Percentiles rank a stretch among this genome's conserved stretches.
phyloP scores from a whole-genome alignment of 2,113 vertebrate species.

The Gopherus flavomarginatus region DNA sequence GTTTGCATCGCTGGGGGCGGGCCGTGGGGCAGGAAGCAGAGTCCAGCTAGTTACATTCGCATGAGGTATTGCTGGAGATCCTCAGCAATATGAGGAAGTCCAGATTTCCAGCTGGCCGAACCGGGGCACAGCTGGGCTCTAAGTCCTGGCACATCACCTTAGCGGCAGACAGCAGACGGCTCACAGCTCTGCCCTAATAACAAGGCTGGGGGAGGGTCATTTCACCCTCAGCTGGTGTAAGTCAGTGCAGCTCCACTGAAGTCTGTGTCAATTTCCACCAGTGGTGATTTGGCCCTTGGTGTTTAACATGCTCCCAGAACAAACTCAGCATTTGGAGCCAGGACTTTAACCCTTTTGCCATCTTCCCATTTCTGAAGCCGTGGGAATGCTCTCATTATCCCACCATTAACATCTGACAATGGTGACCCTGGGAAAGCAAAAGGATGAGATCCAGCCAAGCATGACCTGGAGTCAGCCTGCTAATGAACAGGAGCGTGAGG shows the following conservation, averaged over 20 bases:
- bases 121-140: too few relatives aligned
- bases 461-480: background rate
- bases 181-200: too few relatives aligned
- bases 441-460: background rate
- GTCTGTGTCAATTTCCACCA: background rate
- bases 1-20: background rate
- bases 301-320: background rate
- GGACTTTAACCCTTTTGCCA: background rate
- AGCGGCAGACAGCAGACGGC: too few relatives aligned
- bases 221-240: background rate
- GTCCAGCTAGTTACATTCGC: background rate
- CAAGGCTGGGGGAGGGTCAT: too few relatives aligned
- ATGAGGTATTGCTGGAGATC: background rate
- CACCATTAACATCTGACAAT: background rate
- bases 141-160: background rate
- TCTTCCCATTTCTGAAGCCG: background rate
- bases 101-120: background rate
- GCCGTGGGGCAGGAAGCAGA: background rate
- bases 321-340: background rate
- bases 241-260: background rate
- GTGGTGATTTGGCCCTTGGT: accelerated
- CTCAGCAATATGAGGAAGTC: background rate
- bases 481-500: background rate
- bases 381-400: background rate
- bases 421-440: background rate